These are phyloP conservation scores for Drosophila leonis DNA, from an alignment of 2,888 invertebrate species.

Conservation along the genomic window DNA sequence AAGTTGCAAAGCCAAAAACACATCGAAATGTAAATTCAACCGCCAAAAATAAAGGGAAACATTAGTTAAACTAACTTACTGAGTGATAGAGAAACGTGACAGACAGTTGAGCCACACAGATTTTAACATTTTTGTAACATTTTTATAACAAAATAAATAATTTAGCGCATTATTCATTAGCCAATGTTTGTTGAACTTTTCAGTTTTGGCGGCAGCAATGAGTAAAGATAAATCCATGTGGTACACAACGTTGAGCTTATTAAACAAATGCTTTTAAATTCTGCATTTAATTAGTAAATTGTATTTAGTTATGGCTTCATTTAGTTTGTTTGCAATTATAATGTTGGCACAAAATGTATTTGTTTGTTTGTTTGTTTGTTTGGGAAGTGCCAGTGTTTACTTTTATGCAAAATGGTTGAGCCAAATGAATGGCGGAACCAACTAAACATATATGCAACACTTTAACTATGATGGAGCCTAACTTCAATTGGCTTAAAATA, in stretches of 20 bases:
- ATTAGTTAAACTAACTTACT: background rate
- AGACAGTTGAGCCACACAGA: no score
- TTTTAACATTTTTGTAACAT: background rate
- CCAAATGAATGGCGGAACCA: background rate
- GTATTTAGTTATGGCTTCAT: background rate
- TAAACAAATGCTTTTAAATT: constrained; percentile 1
- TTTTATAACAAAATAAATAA: background rate
- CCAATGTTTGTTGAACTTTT: background rate
- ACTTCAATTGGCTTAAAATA: background rate
- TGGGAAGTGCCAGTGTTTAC: background rate
- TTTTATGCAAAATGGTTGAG: background rate
- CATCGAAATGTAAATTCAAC: background rate
- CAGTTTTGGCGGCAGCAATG: background rate
- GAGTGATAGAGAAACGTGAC: background rate
- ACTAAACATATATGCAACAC: background rate
- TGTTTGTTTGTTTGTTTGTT: constrained; percentile 7
- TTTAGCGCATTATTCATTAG: constrained; percentile 8
- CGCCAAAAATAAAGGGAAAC: background rate
- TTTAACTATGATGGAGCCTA: background rate
- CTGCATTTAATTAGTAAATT: constrained; percentile 9
- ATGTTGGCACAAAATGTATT: background rate
- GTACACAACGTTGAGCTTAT: background rate
- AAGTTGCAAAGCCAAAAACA: background rate
- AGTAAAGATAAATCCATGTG: background rate
- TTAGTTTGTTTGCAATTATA: constrained; percentile 1